phyloP scores from a whole-genome alignment of 1,140 invertebrate genomes.

The Nomia melanderi region DNA sequence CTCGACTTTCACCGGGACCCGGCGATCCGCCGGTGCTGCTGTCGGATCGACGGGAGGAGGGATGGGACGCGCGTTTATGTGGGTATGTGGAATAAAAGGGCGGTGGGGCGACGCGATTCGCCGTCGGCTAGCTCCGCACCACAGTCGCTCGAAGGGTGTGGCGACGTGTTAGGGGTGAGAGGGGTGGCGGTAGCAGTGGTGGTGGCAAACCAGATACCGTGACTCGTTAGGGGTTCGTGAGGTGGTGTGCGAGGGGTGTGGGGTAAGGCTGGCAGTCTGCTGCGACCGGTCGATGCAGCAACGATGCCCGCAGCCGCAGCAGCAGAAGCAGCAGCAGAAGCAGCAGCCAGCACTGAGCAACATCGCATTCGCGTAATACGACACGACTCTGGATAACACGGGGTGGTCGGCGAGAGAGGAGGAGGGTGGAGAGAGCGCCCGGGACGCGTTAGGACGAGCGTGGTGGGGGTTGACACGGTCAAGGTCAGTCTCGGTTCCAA shows the following conservation, averaged over 20 bases:
- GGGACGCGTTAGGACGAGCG: constrained; percentile 45
- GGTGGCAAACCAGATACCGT: constrained; percentile 4
- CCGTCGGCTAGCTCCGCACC: not conserved
- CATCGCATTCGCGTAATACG: constrained; percentile 71
- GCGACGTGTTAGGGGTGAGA: constrained; percentile 9
- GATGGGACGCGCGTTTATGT: constrained; percentile 30
- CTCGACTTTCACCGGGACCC: constrained; percentile 28
- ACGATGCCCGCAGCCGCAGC: constrained; percentile 70
- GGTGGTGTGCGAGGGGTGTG: constrained; percentile 11
- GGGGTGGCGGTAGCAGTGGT: not conserved
- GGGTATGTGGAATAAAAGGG: constrained; percentile 44
- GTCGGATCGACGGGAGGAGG: not conserved
- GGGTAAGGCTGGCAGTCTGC: constrained; percentile 40
- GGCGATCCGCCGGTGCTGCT: too few relatives aligned
- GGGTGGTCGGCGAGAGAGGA: not conserved
- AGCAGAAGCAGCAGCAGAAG: constrained; percentile 41
- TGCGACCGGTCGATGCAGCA: constrained; percentile 73
- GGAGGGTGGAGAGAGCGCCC: constrained; percentile 41
- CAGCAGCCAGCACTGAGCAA: constrained; percentile 62
- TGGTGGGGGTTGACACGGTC: constrained; percentile 73
- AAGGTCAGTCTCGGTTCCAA: constrained; percentile 75
- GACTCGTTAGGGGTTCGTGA: constrained; percentile 27
- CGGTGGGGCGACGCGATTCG: constrained; percentile 39
- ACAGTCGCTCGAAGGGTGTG: constrained; percentile 10
- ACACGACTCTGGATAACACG: constrained; percentile 46